phyloP scores from a whole-genome alignment of 2,113 vertebrate genomes.

The Varanus salvator region DNA sequence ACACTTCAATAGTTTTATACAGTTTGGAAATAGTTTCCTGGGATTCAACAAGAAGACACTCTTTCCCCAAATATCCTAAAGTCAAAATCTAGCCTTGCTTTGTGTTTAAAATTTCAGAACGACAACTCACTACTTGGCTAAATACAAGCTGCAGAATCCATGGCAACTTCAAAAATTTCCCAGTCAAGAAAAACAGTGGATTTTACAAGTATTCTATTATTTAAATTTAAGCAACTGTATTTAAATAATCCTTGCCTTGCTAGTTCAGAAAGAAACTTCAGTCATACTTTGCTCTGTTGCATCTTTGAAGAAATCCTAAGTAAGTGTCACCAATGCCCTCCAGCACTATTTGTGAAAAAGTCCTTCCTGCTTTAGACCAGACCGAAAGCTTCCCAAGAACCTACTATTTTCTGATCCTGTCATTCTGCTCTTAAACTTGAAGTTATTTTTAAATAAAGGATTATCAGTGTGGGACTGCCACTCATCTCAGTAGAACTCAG shows the following conservation, averaged over 20 bases:
- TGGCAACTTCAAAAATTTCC: not conserved
- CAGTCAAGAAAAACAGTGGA: not conserved
- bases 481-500: not conserved
- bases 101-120: slow-evolving; percentile 27
- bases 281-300: not conserved
- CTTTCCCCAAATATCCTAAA: not conserved
- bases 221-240: slow-evolving; percentile 9
- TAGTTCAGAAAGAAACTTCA: not conserved
- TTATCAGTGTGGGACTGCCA: not conserved
- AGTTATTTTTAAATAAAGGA: not conserved
- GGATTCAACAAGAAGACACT: not conserved
- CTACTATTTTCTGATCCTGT: not conserved
- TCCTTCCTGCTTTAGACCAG: not conserved
- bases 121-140: not conserved
- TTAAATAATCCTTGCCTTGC: slow-evolving; percentile 13
- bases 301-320: not conserved
- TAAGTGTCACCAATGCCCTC: not conserved
- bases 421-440: not conserved
- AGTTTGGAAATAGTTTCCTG: slow-evolving; percentile 17
- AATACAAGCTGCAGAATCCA: slow-evolving; percentile 2
- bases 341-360: not conserved
- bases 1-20: not conserved
- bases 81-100: slow-evolving; percentile 14
- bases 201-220: slow-evolving; percentile 14
- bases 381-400: not conserved